Evolutionary conservation across 1,140 invertebrate species (phyloP).

Genomic region (Gerris buenoi): DNA sequence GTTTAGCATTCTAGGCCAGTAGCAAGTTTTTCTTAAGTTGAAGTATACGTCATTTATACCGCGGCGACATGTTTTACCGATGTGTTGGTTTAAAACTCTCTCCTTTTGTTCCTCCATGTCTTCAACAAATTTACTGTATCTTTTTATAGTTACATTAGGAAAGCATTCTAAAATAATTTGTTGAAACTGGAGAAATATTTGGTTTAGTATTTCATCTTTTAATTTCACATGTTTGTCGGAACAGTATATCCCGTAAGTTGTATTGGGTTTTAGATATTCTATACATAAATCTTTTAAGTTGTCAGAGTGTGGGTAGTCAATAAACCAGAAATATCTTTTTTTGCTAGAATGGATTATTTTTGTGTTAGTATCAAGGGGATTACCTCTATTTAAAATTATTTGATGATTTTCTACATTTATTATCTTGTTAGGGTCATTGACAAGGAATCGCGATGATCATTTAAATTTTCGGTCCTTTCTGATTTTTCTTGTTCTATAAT

Average conservation of each 20-base stretch:
- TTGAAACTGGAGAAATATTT: constrained; percentile 2
- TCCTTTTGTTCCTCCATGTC: not conserved
- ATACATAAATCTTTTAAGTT: not conserved
- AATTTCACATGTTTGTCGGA: not conserved
- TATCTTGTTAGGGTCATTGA: constrained; percentile 4
- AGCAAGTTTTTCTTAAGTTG: constrained; percentile 3
- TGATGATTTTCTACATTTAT: not conserved
- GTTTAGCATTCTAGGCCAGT: constrained; percentile 4
- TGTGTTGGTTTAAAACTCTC: not conserved
- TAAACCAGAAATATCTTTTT: not conserved
- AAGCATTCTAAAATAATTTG: not conserved
- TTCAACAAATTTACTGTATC: not conserved
- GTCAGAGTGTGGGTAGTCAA: not conserved
- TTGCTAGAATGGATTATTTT: not conserved
- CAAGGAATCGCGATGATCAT: not conserved
- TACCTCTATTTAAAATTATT: constrained; percentile 3
- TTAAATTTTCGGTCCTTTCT: constrained; percentile 1
- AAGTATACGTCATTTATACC: constrained; percentile 7
- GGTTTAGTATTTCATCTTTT: constrained; percentile 5
- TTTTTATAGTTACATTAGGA: not conserved
- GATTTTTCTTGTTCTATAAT: no score
- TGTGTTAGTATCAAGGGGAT: not conserved
- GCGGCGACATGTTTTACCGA: constrained; percentile 4
- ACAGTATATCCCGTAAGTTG: constrained; percentile 8
- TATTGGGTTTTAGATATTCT: constrained; percentile 7